A percentile compares a stretch with the other conserved stretches of the same genome.
Evolutionary conservation across 37 sponge, comb jelly and placozoan species (phyloP).

Genomic region (Beroe forskalii): DNA sequence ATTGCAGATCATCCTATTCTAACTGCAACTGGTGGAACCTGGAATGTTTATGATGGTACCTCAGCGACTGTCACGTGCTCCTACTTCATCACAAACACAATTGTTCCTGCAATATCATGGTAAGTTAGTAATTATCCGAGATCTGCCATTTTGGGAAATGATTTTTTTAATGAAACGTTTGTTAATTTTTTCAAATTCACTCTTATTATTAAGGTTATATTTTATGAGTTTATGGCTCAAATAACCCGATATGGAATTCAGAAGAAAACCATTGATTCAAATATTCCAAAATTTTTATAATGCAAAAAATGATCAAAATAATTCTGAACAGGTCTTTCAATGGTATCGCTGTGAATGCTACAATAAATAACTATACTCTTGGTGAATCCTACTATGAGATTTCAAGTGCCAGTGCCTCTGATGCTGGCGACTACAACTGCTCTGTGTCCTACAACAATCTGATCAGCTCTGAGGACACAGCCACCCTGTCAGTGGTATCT

Average conservation of each 20-base stretch:
- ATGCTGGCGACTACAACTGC: not conserved
- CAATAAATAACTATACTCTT: not conserved
- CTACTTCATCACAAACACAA: not conserved
- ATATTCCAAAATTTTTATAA: too few species aligned
- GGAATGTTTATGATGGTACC: not conserved
- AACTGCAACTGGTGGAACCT: not conserved
- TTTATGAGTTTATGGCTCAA: too few species aligned
- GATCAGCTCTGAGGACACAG: not conserved
- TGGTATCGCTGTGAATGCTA: not conserved
- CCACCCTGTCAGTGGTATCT: not conserved
- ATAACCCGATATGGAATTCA: too few species aligned
- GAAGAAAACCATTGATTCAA: too few species aligned
- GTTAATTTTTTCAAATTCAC: too few species aligned
- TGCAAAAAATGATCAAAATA: too few species aligned
- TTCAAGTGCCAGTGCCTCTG: not conserved
- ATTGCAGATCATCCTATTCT: too few species aligned
- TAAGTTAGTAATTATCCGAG: too few species aligned
- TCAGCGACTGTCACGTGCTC: not conserved
- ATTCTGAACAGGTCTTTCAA: not conserved
- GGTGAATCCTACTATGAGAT: not conserved
- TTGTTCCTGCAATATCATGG: too few species aligned
- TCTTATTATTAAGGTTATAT: too few species aligned
- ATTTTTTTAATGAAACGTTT: too few species aligned
- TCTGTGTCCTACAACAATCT: not conserved
- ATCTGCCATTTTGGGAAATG: too few species aligned